Conservation (phyloP, 2,888 invertebrate genomes). For the Platycheirus rosarum region DNA sequence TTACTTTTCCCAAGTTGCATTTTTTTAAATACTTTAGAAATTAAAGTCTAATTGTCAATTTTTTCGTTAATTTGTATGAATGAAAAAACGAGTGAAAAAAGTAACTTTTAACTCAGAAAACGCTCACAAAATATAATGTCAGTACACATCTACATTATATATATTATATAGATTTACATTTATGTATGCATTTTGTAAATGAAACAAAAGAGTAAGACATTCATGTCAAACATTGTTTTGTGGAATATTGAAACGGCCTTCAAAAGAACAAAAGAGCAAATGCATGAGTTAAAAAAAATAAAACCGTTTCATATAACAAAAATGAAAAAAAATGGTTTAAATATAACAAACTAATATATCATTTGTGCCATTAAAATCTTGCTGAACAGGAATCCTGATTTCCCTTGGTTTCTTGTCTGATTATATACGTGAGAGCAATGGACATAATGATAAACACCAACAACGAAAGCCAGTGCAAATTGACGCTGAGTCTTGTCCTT, state of each 20-base stretch:
- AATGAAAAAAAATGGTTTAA: not conserved
- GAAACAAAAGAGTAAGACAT: constrained; percentile 18
- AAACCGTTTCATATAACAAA: not conserved
- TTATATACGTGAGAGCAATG: constrained; percentile 82
- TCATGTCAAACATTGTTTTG: constrained; percentile 3
- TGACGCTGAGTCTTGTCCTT: constrained; percentile 83
- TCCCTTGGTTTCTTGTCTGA: constrained; percentile 80
- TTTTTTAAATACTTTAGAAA: too few species aligned
- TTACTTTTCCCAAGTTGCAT: too few species aligned
- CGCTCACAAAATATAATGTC: too few species aligned
- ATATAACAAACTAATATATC: constrained; percentile 13
- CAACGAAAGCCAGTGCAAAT: constrained; percentile 84
- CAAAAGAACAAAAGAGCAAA: too few species aligned
- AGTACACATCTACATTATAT: too few species aligned
- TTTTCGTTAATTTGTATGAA: too few species aligned
- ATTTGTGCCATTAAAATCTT: constrained; percentile 38
- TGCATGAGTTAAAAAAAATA: not conserved
- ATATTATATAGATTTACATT: constrained; percentile 18
- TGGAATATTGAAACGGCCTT: not conserved
- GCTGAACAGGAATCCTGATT: constrained; percentile 45
- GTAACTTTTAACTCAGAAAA: too few species aligned
- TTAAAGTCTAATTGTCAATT: too few species aligned
- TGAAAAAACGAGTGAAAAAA: too few species aligned
- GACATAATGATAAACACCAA: constrained; percentile 82
- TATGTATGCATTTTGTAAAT: not conserved